A percentile compares a stretch with the other conserved stretches of the same genome.
Evolutionary conservation across 2,797 vertebrate genomes (phyloP).

Genomic region (Thamnophis elegans): DNA sequence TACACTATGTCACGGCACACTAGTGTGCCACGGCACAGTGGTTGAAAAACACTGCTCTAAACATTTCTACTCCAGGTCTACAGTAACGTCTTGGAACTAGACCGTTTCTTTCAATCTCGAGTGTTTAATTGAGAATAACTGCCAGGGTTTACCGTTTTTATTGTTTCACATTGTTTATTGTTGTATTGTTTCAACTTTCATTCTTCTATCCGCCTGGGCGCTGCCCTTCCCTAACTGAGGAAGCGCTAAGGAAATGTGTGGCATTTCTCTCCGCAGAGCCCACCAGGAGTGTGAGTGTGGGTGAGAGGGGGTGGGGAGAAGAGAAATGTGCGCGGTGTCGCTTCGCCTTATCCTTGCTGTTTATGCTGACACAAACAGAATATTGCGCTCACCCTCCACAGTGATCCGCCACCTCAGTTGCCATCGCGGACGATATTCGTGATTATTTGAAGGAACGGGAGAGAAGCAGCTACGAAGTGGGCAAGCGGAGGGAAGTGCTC

Average conservation of each 20-base stretch:
- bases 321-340: background rate
- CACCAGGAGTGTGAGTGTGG: background rate
- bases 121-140: background rate
- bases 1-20: no score
- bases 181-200: background rate
- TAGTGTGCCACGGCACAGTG: no score
- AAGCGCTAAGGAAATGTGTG: background rate
- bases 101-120: slow-evolving; percentile 16
- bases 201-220: background rate
- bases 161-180: no score
- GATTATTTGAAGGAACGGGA: background rate
- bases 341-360: background rate
- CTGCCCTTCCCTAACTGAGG: background rate
- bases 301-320: accelerated
- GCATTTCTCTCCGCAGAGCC: background rate
- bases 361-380: background rate
- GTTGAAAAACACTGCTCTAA: no score
- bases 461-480: background rate
- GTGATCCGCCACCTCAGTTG: background rate
- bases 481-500: background rate
- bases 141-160: background rate
- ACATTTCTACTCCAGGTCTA: slow-evolving; percentile 3
- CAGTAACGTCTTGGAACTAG: background rate
- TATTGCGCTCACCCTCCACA: background rate
- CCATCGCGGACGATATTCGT: background rate